Percentiles rank a stretch among this genome's conserved stretches.
These are phyloP conservation scores for Karalla daura DNA, from an alignment of 2,797 vertebrate species.

Conservation along the genomic window DNA sequence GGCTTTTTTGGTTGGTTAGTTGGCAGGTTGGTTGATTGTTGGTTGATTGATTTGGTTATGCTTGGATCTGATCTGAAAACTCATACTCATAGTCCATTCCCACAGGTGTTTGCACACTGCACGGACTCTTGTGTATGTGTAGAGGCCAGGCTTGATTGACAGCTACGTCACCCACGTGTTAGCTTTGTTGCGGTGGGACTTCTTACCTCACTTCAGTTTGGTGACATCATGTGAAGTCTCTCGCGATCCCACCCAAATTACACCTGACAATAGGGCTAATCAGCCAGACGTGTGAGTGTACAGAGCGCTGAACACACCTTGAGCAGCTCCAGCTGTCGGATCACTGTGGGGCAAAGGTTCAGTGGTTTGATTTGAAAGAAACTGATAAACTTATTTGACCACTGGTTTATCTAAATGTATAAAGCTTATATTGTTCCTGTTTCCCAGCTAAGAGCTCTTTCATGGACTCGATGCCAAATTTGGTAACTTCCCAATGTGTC, in stretches of 20 bases:
- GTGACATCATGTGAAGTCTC: not conserved
- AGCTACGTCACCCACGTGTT: not conserved
- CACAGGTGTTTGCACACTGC: not conserved
- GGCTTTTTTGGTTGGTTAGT: too few species aligned
- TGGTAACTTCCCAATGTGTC: conserved; percentile 40
- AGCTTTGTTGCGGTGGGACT: not conserved
- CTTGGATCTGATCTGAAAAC: too few species aligned
- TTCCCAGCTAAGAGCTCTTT: not conserved
- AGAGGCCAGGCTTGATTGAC: not conserved
- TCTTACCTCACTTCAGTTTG: not conserved
- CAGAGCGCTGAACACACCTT: too few species aligned
- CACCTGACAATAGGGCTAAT: not conserved
- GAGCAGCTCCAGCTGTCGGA: not conserved
- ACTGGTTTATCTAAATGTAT: not conserved
- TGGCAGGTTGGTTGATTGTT: too few species aligned
- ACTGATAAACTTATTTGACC: too few species aligned
- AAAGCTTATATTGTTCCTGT: not conserved
- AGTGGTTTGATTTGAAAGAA: not conserved
- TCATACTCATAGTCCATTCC: not conserved
- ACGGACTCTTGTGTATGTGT: not conserved
- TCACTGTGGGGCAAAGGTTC: not conserved
- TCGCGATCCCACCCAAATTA: not conserved
- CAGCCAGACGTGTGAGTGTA: not conserved
- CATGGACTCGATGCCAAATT: too few species aligned
- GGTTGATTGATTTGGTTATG: too few species aligned